Evolutionary conservation across 2,888 invertebrate species (phyloP), one percentile per base, ranked within the genome.

Genomic region (Caenorhabditis sinica): DNA sequence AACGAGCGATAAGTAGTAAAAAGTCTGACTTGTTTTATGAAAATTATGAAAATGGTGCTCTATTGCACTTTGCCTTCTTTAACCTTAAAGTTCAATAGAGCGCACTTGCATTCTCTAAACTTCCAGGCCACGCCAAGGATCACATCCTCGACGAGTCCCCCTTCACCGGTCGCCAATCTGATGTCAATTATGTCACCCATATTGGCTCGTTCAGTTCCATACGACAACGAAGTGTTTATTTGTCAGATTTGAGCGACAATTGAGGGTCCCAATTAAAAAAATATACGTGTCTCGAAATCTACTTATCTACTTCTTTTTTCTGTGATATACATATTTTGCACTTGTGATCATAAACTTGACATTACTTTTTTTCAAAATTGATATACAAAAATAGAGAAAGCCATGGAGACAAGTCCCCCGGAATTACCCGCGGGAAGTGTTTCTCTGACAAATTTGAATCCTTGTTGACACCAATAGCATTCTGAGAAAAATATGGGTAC

Each of bases 141-240:
- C 89, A 89, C 74, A 88, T 89, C 56, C 81, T 90, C 30, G 90
- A 90, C 63, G 89, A 89, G 30, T 85, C 89, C 9, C 81, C 82
- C 13, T 87, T 89, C 53, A 56, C 72, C 11, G 88, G 87, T 11
- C 68, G 87, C 13, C 82, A 81, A 61, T 87, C 89, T 5, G 89
- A 89, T 77, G 40, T 82, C 11, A 90, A 90, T 69, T 82, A 86
- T 45, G 84, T 90, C 11, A 83, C 83, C 9, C 89, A 90, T 56
- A 88, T 90, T 28, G 90, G 90, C 17, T 69, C 85, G 15, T 77
- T 80, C 51, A 87, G 86, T 65, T 86, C 85, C 5, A 51, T 89
- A 28, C 76, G 88, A 5, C 76, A 84, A 17, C 28, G 86, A 40
- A 9, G 56, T 28, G 73, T 85, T 20, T 68, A 45, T 51, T 60